Conservation (phyloP, 2,888 invertebrate genomes). For the Itoplectis maculator region DNA sequence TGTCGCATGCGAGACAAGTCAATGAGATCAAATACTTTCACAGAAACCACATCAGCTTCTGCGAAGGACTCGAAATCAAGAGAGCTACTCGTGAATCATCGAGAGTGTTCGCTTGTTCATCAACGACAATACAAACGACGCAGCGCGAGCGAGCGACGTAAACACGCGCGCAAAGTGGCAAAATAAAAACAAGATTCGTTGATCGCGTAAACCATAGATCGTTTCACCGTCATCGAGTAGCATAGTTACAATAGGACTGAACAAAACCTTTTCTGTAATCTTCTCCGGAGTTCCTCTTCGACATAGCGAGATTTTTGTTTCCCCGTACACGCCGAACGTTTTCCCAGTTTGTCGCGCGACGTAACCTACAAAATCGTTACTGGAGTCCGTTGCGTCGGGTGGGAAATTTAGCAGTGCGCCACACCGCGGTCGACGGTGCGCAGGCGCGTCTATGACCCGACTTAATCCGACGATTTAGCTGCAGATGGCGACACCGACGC, state of each 20-base stretch:
- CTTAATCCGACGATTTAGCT: neutral
- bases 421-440: slow-evolving; percentile 26
- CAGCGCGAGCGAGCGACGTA: slow-evolving; percentile 22
- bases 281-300: slow-evolving; percentile 77
- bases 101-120: neutral
- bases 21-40: neutral
- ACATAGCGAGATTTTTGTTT: slow-evolving; percentile 74
- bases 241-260: slow-evolving; percentile 72
- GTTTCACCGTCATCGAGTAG: slow-evolving; percentile 66
- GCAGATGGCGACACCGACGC: slow-evolving; percentile 46
- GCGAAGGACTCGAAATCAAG: neutral
- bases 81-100: neutral
- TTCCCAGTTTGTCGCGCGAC: slow-evolving; percentile 69
- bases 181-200: slow-evolving; percentile 39
- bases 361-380: slow-evolving; percentile 74
- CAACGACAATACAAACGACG: neutral
- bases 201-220: slow-evolving; percentile 50
- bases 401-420: slow-evolving; percentile 17
- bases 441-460: slow-evolving; percentile 13
- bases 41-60: neutral
- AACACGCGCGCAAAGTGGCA: slow-evolving; percentile 35
- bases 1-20: slow-evolving; percentile 17
- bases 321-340: slow-evolving; percentile 63
- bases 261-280: slow-evolving; percentile 83
- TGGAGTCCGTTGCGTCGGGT: slow-evolving; percentile 33